Conservation (phyloP, 2,113 vertebrate genomes). For the Patagioenas fasciata region DNA sequence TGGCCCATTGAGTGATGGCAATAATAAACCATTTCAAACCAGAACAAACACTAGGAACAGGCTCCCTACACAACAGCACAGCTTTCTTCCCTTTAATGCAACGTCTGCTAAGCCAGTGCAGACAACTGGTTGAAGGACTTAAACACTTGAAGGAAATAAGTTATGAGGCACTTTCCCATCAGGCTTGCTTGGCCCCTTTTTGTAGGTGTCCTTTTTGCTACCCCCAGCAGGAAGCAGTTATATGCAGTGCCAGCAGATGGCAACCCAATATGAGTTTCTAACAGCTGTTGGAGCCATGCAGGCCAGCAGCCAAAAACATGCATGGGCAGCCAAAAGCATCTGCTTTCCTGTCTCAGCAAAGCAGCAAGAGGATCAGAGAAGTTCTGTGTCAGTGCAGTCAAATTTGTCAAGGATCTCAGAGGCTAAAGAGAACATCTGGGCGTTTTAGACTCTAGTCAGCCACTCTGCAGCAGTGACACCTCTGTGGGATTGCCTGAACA, state of each 20-base stretch:
- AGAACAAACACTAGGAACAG: neutral
- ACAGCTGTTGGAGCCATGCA: neutral
- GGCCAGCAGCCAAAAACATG: neutral
- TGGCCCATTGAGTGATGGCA: neutral
- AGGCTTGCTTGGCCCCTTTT: neutral
- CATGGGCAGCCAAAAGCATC: neutral
- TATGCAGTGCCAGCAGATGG: slow-evolving; percentile 37
- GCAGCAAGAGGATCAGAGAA: neutral
- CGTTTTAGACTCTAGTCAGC: neutral
- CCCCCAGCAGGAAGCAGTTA: neutral
- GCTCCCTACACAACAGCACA: neutral
- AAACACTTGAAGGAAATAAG: neutral
- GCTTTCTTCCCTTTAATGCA: neutral
- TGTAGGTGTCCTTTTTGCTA: neutral
- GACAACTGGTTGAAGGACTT: neutral
- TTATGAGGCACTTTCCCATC: rapidly evolving
- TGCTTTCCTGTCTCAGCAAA: neutral
- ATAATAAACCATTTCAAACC: neutral
- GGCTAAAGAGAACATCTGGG: neutral
- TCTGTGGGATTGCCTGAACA: rapidly evolving
- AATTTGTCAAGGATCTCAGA: neutral
- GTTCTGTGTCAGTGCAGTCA: neutral
- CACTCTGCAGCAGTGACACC: neutral
- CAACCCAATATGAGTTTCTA: neutral
- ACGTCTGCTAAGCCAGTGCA: neutral